Percentiles rank a stretch among this genome's conserved stretches.
These are phyloP conservation scores for Drosophila kanapiae DNA, from an alignment of 1,140 invertebrate species.

Conservation along the genomic window DNA sequence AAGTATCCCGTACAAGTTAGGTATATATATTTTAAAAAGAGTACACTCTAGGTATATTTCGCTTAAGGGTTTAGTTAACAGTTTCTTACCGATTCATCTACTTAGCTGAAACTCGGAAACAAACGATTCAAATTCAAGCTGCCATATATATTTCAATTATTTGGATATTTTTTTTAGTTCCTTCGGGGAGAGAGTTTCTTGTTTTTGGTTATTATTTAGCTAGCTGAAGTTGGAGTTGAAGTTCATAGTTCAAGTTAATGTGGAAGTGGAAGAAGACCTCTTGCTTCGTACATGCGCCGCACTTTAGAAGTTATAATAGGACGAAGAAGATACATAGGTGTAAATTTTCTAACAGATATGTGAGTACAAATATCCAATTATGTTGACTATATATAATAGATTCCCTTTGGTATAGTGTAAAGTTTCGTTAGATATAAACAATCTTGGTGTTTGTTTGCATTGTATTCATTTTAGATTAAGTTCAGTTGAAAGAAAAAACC, in stretches of 20 bases:
- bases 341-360: conserved; percentile 75
- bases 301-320: conserved; percentile 68
- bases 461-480: conserved; percentile 30
- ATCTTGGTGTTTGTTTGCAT: conserved; percentile 79
- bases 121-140: conserved; percentile 34
- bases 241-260: background rate
- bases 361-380: conserved; percentile 68
- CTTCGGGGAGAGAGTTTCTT: conserved; percentile 15
- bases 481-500: conserved; percentile 51
- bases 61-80: conserved; percentile 71
- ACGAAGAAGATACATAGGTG: conserved; percentile 37
- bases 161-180: conserved; percentile 19
- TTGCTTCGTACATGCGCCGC: conserved; percentile 43
- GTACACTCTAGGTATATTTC: conserved; percentile 43
- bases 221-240: conserved; percentile 29
- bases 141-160: conserved; percentile 10
- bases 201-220: conserved; percentile 24
- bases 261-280: conserved; percentile 26
- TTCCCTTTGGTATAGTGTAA: conserved; percentile 50
- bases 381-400: conserved; percentile 41
- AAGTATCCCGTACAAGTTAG: conserved; percentile 53
- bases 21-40: conserved; percentile 65
- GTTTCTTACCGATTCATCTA: conserved; percentile 47
- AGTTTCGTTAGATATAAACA: conserved; percentile 75
- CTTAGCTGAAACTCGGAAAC: conserved; percentile 49